Conservation (phyloP, 2,888 invertebrate genomes). For the Leptinotarsa tumamoca region DNA sequence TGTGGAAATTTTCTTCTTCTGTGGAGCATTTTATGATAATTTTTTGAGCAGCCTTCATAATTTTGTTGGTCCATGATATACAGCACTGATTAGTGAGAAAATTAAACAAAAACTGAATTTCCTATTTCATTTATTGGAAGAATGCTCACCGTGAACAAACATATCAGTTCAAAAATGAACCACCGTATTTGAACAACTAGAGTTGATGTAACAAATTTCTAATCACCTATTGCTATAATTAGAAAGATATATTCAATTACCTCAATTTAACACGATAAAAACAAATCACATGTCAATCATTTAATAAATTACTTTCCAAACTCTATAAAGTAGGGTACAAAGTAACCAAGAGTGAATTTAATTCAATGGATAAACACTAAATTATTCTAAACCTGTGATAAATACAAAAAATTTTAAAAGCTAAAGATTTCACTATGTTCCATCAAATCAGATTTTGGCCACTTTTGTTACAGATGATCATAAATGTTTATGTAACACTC, state of each 20-base stretch:
- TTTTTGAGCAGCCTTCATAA: too few relatives aligned
- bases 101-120: conserved; percentile 5
- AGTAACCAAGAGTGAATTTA: background rate
- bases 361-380: background rate
- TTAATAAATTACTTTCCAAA: conserved; percentile 16
- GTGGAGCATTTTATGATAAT: too few relatives aligned
- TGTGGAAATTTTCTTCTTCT: too few relatives aligned
- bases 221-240: conserved; percentile 24
- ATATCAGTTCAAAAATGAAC: conserved; percentile 25
- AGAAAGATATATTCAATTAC: conserved; percentile 2
- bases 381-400: background rate
- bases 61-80: background rate
- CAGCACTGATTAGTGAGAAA: background rate
- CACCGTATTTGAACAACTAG: conserved; percentile 16
- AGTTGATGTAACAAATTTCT: conserved; percentile 24
- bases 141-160: conserved; percentile 20
- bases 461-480: background rate
- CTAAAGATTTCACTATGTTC: background rate
- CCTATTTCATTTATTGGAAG: conserved; percentile 18
- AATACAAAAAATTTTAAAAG: conserved; percentile 19
- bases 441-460: conserved; percentile 1
- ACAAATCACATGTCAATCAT: conserved; percentile 12
- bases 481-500: background rate
- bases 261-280: background rate
- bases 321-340: background rate